phyloP scores from a whole-genome alignment of 1,140 invertebrate genomes.

The Adelges cooleyi region DNA sequence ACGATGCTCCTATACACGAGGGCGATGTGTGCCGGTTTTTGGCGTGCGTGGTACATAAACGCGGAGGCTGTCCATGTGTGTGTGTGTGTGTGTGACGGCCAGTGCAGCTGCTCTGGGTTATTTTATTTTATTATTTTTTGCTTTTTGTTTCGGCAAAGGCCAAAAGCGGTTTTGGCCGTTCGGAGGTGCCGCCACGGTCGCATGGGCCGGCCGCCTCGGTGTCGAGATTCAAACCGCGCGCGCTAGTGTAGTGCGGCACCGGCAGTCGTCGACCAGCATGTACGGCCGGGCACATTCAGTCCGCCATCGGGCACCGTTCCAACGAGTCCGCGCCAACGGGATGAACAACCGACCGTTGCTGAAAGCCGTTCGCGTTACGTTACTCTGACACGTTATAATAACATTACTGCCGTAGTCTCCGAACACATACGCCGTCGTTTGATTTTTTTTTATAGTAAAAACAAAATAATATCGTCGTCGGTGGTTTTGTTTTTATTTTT shows the following conservation, averaged over 20 bases:
- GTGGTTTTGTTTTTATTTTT: not conserved
- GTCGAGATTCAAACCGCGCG: not conserved
- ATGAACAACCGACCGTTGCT: no score
- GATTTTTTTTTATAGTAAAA: not conserved
- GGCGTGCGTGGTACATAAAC: no score
- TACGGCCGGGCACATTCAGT: constrained; percentile 2
- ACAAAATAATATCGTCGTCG: not conserved
- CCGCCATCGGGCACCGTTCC: constrained; percentile 1
- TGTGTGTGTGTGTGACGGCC: not conserved
- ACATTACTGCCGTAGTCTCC: not conserved
- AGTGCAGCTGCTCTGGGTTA: constrained; percentile 1
- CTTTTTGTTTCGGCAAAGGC: no score
- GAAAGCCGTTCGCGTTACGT: not conserved
- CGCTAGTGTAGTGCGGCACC: constrained; percentile 9
- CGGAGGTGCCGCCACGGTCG: not conserved
- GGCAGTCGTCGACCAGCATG: constrained; percentile 8
- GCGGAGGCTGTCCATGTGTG: not conserved
- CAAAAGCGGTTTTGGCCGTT: no score
- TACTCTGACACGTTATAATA: not conserved
- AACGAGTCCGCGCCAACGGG: not conserved
- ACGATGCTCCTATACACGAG: no score
- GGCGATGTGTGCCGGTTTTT: no score
- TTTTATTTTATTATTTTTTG: no score
- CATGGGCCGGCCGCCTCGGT: not conserved
- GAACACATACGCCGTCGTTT: not conserved